A percentile compares a stretch with the other conserved stretches of the same genome.
Conservation (phyloP, 2,888 invertebrate species). For the Koerneria pararmatus region DNA sequence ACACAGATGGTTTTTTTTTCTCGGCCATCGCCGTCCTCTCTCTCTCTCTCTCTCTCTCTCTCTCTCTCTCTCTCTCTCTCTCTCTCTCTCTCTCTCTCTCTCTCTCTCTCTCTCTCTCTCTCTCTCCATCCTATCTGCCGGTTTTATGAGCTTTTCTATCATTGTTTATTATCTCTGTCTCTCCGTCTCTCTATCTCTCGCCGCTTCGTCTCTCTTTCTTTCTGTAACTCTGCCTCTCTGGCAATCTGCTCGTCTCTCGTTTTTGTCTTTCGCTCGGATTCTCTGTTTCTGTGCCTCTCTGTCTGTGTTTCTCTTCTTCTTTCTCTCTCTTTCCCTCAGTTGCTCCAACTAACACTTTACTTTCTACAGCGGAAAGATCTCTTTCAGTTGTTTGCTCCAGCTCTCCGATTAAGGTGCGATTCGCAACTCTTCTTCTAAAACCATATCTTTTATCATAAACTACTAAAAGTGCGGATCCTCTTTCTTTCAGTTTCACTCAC, state of each 20-base stretch:
- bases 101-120: neutral
- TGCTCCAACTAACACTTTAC: too few relatives aligned
- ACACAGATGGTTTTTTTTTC: neutral
- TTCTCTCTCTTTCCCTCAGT: too few relatives aligned
- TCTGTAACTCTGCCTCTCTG: neutral
- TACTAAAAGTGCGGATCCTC: too few relatives aligned
- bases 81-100: neutral
- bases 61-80: neutral
- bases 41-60: conserved; percentile 5
- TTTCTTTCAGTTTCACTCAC: too few relatives aligned
- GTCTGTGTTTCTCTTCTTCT: neutral
- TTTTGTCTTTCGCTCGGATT: neutral
- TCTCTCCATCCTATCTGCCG: neutral
- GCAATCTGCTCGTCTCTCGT: neutral
- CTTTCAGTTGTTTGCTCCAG: too few relatives aligned
- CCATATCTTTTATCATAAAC: too few relatives aligned
- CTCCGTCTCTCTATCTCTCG: conserved; percentile 11
- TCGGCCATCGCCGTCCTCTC: neutral
- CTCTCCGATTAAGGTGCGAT: too few relatives aligned
- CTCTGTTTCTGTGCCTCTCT: neutral
- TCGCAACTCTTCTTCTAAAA: too few relatives aligned
- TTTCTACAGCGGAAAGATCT: neutral
- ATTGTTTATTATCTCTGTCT: neutral
- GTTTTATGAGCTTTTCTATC: neutral
- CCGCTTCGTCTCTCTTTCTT: neutral